Evolutionary conservation across 2,888 invertebrate species (phyloP).

Genomic region (Synergus gifuensis): DNA sequence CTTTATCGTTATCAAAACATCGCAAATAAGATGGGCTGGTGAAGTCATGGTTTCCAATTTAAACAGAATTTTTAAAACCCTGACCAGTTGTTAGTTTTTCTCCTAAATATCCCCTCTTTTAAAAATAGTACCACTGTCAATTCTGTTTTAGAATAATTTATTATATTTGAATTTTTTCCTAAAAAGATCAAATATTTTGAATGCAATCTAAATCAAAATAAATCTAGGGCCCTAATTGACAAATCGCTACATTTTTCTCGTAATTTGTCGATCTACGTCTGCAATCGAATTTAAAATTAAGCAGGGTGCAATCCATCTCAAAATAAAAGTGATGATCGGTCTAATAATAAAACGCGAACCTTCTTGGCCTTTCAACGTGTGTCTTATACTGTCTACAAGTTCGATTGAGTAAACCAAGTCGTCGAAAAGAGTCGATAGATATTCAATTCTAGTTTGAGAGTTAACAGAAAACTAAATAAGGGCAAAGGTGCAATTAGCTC

Average conservation of each 20-base stretch:
- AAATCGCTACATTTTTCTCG: constrained; percentile 4
- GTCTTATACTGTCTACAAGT: constrained; percentile 17
- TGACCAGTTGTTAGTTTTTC: not conserved
- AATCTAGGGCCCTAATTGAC: not conserved
- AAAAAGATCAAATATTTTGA: not conserved
- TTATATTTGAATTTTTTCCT: not conserved
- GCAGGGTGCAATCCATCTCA: constrained; percentile 32
- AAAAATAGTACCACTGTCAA: not conserved
- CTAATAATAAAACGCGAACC: constrained; percentile 35
- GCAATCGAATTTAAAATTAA: constrained; percentile 38
- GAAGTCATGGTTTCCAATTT: not conserved
- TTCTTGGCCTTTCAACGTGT: constrained; percentile 25
- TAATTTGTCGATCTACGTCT: constrained; percentile 1
- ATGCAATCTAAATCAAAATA: not conserved
- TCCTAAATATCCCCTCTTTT: not conserved
- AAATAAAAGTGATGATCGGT: constrained; percentile 38
- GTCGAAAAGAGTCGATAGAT: not conserved
- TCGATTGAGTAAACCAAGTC: constrained; percentile 29
- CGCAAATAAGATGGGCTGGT: not conserved
- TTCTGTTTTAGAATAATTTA: not conserved
- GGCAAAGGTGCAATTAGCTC: not conserved
- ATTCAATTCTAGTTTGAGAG: not conserved
- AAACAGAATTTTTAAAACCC: not conserved
- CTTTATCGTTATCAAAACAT: constrained; percentile 16
- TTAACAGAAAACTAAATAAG: not conserved